Evolutionary conservation across 1,140 invertebrate species (phyloP).

Genomic region (Hesperophylax magnus): DNA sequence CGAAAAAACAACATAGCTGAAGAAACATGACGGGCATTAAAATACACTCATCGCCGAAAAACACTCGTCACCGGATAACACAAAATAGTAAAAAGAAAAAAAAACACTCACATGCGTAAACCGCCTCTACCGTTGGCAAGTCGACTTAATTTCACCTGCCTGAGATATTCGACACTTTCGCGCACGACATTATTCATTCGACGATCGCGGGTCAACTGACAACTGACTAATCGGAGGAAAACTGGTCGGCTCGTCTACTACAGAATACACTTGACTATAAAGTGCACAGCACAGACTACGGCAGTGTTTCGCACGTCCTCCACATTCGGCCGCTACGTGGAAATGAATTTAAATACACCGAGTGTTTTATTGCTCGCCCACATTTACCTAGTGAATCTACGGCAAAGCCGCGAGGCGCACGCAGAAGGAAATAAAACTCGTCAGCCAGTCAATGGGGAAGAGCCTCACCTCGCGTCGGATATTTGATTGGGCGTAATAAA

Average conservation of each 20-base stretch:
- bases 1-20: too few species aligned
- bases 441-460: slow-evolving; percentile 8
- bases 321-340: slow-evolving; percentile 30
- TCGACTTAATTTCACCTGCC: slow-evolving; percentile 41
- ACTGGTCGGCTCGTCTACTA: slow-evolving; percentile 1
- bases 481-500: background rate
- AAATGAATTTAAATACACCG: slow-evolving; percentile 42
- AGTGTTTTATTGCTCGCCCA: slow-evolving; percentile 35
- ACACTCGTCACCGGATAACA: too few species aligned
- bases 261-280: background rate
- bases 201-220: slow-evolving; percentile 10
- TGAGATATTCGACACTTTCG: slow-evolving; percentile 39
- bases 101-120: slow-evolving; percentile 39
- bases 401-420: slow-evolving; percentile 9
- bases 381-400: slow-evolving; percentile 20
- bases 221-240: background rate
- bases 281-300: background rate
- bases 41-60: background rate
- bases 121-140: slow-evolving; percentile 34
- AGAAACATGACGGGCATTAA: background rate
- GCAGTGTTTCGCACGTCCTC: slow-evolving; percentile 7
- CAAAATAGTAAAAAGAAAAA: slow-evolving; percentile 4
- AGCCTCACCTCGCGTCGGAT: background rate
- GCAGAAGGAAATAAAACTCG: background rate
- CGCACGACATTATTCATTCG: slow-evolving; percentile 42